These are phyloP conservation scores for Ariopsis seemanni DNA, from an alignment of 2,113 vertebrate species.

Conservation along the genomic window DNA sequence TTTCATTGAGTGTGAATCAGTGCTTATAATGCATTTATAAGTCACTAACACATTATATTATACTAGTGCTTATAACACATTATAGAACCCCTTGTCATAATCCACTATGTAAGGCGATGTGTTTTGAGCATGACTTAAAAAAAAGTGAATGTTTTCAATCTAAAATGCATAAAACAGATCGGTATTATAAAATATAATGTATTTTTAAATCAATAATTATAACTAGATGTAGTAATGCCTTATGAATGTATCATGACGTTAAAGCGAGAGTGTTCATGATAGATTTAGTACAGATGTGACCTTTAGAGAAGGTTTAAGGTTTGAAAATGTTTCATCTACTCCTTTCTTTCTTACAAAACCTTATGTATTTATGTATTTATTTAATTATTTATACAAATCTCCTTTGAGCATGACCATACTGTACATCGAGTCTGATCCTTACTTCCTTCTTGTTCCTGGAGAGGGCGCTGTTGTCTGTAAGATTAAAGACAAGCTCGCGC, in stretches of 20 bases:
- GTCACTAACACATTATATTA: background rate
- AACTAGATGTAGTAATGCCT: background rate
- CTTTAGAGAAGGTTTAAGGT: background rate
- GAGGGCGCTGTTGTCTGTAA: conserved; percentile 78
- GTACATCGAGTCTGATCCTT: background rate
- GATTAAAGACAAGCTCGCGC: conserved; percentile 37
- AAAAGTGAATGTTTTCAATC: no score
- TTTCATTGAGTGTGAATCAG: no score
- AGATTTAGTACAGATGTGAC: background rate
- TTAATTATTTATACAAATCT: conserved; percentile 16
- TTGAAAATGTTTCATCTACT: background rate
- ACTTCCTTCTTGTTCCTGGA: conserved; percentile 66
- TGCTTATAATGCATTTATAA: background rate
- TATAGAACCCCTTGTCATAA: background rate
- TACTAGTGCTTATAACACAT: background rate
- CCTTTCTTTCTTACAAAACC: background rate
- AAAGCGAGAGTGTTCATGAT: background rate
- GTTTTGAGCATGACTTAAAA: background rate
- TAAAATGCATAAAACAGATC: background rate
- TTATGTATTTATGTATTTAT: conserved; percentile 18
- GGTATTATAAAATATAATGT: background rate
- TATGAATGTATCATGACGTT: background rate
- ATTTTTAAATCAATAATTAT: background rate
- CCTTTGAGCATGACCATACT: background rate
- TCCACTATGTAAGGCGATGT: background rate